These are phyloP conservation scores for Micromussa lordhowensis DNA, from an alignment of 92 coral and sea anemone genomes.

Conservation along the genomic window DNA sequence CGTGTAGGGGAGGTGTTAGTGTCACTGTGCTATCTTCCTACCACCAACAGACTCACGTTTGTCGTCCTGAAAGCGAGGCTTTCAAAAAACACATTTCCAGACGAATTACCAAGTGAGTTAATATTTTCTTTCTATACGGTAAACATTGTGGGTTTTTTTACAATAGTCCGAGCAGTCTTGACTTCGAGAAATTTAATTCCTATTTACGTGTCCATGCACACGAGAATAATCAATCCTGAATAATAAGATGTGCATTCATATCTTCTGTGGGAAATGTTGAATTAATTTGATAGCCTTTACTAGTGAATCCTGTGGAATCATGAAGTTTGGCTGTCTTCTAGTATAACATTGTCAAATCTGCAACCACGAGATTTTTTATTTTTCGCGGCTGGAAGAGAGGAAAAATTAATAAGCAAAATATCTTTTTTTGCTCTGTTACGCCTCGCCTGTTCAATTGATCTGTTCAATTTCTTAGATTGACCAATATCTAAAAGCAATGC, in stretches of 20 bases:
- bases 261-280: neutral
- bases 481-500: neutral
- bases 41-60: constrained; percentile 93
- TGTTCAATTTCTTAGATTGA: neutral
- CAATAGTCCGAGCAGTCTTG: neutral
- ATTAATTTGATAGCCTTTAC: neutral
- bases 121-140: neutral
- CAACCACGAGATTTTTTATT: too few relatives aligned
- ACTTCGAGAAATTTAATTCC: too few relatives aligned
- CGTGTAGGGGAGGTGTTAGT: constrained; percentile 90
- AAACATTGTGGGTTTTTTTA: neutral
- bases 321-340: too few relatives aligned
- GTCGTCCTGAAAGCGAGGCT: constrained; percentile 96
- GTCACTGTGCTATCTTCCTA: constrained; percentile 95
- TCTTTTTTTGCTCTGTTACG: too few relatives aligned
- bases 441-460: too few relatives aligned
- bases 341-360: too few relatives aligned
- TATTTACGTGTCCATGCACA: neutral
- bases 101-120: constrained; percentile 84
- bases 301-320: too few relatives aligned
- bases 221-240: neutral
- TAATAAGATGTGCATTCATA: neutral
- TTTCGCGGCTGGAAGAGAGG: too few relatives aligned
- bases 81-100: constrained; percentile 64
- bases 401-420: too few relatives aligned